Percentiles rank a stretch among this genome's conserved stretches.
These are phyloP conservation scores for Hystrix cristata DNA, from an alignment of 2,113 vertebrate genomes.

Conservation along the genomic window DNA sequence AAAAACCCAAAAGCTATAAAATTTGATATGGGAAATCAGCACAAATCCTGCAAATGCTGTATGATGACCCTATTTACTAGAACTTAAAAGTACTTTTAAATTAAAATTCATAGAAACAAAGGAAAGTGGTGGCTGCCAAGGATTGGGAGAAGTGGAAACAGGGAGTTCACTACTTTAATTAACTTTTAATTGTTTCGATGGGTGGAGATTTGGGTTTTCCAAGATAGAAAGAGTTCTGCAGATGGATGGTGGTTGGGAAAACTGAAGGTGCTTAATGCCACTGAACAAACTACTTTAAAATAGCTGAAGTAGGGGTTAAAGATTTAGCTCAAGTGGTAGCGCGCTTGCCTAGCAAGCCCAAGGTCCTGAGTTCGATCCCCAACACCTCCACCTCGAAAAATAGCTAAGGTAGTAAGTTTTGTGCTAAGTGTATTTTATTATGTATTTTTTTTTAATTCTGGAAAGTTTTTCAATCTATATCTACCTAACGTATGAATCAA, in stretches of 20 bases:
- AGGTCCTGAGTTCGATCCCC: no score
- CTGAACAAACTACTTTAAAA: neutral
- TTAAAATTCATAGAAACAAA: neutral
- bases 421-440: neutral
- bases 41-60: neutral
- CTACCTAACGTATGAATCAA: neutral
- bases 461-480: conserved; percentile 3
- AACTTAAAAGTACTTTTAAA: neutral
- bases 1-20: neutral
- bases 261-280: neutral
- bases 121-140: neutral
- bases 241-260: no score
- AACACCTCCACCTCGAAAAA: neutral
- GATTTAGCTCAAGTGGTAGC: no score
- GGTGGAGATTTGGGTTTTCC: neutral
- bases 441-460: neutral
- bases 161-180: neutral
- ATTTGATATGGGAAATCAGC: neutral
- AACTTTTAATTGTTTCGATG: neutral
- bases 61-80: neutral
- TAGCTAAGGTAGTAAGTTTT: neutral
- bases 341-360: no score
- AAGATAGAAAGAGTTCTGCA: neutral
- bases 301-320: no score
- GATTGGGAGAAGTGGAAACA: no score